These are phyloP conservation scores for Phyto melanocephala DNA, from an alignment of 2,888 invertebrate genomes.

Conservation along the genomic window DNA sequence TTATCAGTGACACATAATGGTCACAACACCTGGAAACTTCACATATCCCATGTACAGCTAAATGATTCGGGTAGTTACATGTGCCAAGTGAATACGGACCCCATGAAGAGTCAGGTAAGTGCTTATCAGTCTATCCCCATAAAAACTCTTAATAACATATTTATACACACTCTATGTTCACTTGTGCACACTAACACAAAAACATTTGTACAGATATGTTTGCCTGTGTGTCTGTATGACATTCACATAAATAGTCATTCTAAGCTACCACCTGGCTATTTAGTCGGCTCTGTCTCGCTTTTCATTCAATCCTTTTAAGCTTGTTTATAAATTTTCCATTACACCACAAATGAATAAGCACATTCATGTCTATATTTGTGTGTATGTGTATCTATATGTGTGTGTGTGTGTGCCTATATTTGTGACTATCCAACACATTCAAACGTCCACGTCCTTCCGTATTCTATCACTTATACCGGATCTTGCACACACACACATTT, in stretches of 20 bases:
- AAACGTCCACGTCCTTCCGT: constrained; percentile 61
- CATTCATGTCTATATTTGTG: background rate
- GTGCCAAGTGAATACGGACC: constrained; percentile 96
- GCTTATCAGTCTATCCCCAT: constrained; percentile 58
- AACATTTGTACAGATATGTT: background rate
- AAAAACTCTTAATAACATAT: constrained; percentile 45
- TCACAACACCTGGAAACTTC: constrained; percentile 95
- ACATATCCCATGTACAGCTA: constrained; percentile 92
- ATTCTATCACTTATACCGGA: constrained; percentile 46
- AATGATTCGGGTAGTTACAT: constrained; percentile 96
- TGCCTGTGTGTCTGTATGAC: background rate
- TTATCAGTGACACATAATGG: constrained; percentile 94
- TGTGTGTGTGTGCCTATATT: background rate
- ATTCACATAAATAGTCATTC: constrained; percentile 55
- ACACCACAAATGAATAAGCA: constrained; percentile 28
- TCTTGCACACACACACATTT: background rate
- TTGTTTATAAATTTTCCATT: constrained; percentile 64
- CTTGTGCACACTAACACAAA: background rate
- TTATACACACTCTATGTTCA: background rate
- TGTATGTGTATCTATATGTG: background rate
- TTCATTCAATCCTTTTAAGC: constrained; percentile 62
- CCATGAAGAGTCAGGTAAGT: constrained; percentile 92
- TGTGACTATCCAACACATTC: constrained; percentile 57
- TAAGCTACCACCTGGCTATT: constrained; percentile 62
- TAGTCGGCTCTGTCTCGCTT: constrained; percentile 61